Base-by-base conservation (phyloP, 2,797 vertebrate species). In the Hippocampus kuda region DNA sequence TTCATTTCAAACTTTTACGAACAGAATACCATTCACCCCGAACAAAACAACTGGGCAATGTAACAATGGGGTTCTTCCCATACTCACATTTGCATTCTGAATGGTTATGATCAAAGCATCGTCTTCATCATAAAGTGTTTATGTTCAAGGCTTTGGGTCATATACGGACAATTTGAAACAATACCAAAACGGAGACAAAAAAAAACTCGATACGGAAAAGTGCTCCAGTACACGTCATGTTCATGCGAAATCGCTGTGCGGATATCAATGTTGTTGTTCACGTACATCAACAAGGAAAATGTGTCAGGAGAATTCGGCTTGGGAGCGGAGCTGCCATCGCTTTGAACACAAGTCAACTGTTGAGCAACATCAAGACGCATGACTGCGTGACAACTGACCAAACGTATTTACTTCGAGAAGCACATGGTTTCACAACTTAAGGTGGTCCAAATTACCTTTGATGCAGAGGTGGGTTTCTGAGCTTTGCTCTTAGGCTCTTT, bases 401-500 rank as follows among this genome's bases (percentile, higher is more conserved):
- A 26, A 65, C 26, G 8, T 27, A 42, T 64, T 26, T 5, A 27
- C 11, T 42, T 44, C 59, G 10, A 38, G 11, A 64, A 64, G n/a
- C 22, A 44, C 12, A 7, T 44, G 13, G 38, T 61, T 38, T 65
- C 63, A 18, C 44, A 48, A 65, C 6, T 48, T 65, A 65, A 65
- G 24, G 16, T 48, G 48, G 63, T 48, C 81, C 69, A 3, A 59
- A 75, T 88, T 92, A 99, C 97, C 94, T 96, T 94, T 70, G 86
- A 76, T 7, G 89, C 82, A 56, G 93, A 83, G 79, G 92, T 93
- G 65, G 85, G 80, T 86, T 92, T 95, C 79, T 90, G 93, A 30
- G 81, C 42, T 89, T 93, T 94, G 70, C 80, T 57, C 87, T 91
- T 95, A 62, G 90, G 81, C 49, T 98, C 94, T 89, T 95, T 95